Evolutionary conservation across 1,140 invertebrate species (phyloP).

Genomic region (Scaptodrosophila lebanonensis): DNA sequence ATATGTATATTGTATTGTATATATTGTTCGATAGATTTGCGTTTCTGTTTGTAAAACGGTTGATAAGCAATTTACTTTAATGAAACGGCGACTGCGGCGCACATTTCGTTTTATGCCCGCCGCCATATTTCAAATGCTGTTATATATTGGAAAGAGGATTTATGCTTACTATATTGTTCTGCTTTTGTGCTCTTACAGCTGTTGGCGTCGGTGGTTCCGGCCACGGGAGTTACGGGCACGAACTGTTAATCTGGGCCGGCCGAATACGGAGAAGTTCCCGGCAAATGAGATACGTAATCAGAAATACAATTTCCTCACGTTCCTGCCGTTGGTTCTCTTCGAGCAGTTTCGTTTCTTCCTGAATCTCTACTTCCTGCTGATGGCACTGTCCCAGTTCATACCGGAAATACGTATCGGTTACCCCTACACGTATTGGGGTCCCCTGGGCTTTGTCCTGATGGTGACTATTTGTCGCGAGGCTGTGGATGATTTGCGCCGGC

Average conservation of each 20-base stretch:
- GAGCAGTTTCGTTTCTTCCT: slow-evolving; percentile 99
- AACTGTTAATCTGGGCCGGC: slow-evolving; percentile 82
- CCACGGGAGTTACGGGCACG: slow-evolving; percentile 82
- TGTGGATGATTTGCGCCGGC: slow-evolving; percentile 95
- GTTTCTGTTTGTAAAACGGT: too few species aligned
- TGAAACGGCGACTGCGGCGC: too few species aligned
- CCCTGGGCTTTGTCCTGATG: slow-evolving; percentile 95
- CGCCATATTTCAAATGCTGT: too few species aligned
- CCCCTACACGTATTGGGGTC: slow-evolving; percentile 99
- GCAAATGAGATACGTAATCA: slow-evolving; percentile 98
- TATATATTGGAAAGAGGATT: too few species aligned
- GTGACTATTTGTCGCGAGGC: slow-evolving; percentile 98
- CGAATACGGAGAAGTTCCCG: slow-evolving; percentile 88
- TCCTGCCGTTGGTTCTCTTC: slow-evolving; percentile 97
- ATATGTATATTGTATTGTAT: too few species aligned
- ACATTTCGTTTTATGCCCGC: too few species aligned
- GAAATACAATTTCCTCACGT: slow-evolving; percentile 99
- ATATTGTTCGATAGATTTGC: too few species aligned
- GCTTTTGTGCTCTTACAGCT: slow-evolving; percentile 78
- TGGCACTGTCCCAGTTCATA: slow-evolving; percentile 99
- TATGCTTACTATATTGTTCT: slow-evolving; percentile 10
- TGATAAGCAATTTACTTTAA: too few species aligned
- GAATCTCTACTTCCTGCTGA: slow-evolving; percentile 98
- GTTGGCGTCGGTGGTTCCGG: slow-evolving; percentile 84
- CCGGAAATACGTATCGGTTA: slow-evolving; percentile 97